Evolutionary conservation across 2,113 vertebrate species (phyloP).

Genomic region (Ctenodactylus gundi): DNA sequence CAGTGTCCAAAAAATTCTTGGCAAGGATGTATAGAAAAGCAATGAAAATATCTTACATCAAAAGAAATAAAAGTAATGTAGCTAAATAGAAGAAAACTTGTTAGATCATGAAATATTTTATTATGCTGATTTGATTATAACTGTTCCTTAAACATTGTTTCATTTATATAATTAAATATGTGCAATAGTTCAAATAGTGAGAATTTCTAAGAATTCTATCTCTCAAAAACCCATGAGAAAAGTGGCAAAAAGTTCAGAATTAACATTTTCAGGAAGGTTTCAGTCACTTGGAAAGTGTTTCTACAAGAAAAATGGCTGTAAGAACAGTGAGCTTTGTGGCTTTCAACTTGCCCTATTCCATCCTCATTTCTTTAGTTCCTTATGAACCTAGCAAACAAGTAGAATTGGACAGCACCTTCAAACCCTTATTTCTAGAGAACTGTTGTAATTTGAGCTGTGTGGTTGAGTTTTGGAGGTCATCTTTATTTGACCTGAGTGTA

Average conservation of each 20-base stretch:
- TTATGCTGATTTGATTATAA: background rate
- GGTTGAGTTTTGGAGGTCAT: background rate
- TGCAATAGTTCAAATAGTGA: background rate
- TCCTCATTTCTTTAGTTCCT: background rate
- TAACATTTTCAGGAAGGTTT: background rate
- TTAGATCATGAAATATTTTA: background rate
- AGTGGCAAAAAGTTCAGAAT: background rate
- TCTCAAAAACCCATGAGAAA: constrained; percentile 10
- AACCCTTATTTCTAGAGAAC: background rate
- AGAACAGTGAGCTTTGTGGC: background rate
- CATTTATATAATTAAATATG: background rate
- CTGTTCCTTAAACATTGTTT: background rate
- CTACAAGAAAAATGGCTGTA: background rate
- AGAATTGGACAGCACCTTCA: background rate
- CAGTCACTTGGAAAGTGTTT: background rate
- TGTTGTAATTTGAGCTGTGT: background rate
- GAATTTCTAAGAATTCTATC: background rate
- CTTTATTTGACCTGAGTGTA: background rate
- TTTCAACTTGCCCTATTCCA: background rate
- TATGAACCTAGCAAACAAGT: background rate
- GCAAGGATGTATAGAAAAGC: background rate
- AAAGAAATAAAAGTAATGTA: background rate
- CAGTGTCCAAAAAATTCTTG: background rate
- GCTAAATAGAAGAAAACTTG: background rate
- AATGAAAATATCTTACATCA: background rate